Conservation (phyloP, 2,113 vertebrate species). For the Calidris pygmaea region DNA sequence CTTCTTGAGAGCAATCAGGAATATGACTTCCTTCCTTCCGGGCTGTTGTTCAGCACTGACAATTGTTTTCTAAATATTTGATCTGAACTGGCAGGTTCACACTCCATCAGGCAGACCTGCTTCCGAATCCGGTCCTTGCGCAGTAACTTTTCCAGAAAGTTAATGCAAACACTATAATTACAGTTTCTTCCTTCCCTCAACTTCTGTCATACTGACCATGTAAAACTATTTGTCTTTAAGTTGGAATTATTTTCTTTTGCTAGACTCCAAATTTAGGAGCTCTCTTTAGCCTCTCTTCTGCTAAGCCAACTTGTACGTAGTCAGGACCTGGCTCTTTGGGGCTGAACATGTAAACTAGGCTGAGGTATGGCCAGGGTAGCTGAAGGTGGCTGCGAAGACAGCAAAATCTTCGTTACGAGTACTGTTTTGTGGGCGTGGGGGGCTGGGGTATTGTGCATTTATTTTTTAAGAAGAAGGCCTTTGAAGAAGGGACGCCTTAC, state of each 20-base stretch:
- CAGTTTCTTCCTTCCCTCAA: neutral
- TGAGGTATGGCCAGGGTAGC: neutral
- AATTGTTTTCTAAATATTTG: neutral
- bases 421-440: neutral
- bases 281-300: neutral
- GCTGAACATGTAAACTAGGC: neutral
- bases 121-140: rapidly evolving
- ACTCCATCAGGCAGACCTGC: neutral
- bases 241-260: neutral
- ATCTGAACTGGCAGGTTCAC: neutral
- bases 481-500: neutral
- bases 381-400: neutral
- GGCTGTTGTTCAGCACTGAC: neutral
- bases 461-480: neutral
- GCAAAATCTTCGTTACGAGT: neutral
- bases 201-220: neutral
- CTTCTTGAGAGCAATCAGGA: neutral
- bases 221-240: neutral
- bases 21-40: neutral
- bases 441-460: neutral
- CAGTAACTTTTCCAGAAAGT: neutral
- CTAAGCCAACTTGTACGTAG: neutral
- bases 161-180: neutral
- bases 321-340: neutral
- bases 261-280: neutral